Conservation (phyloP, 2,888 invertebrate genomes). For the Nomada lathburiana region DNA sequence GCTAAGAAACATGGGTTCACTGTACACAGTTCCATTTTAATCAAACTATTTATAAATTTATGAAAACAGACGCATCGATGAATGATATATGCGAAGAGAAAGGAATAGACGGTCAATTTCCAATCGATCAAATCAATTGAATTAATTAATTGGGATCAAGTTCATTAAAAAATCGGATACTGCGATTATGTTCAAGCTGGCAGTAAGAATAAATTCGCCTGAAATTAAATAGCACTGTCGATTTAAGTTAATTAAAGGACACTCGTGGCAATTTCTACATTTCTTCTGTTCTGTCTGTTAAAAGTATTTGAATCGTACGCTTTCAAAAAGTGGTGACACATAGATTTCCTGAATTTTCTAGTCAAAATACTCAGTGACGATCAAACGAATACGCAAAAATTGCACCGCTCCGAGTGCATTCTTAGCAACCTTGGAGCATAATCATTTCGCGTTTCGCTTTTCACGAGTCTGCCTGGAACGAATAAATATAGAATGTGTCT, state of each 20-base stretch:
- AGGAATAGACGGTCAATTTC: background rate
- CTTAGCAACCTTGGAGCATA: constrained; percentile 46
- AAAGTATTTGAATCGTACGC: background rate
- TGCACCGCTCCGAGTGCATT: constrained; percentile 16
- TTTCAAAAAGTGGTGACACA: background rate
- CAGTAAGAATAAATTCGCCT: too few species aligned
- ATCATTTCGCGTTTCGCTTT: constrained; percentile 50
- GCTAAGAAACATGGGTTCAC: background rate
- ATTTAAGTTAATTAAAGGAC: too few species aligned
- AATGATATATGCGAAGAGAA: background rate
- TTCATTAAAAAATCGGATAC: too few species aligned
- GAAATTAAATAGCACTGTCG: too few species aligned
- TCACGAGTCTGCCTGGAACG: constrained; percentile 23
- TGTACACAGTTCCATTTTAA: constrained; percentile 5
- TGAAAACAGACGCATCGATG: background rate
- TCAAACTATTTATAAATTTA: background rate
- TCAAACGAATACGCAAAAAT: constrained; percentile 1
- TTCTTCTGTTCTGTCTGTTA: background rate
- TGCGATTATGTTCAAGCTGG: too few species aligned
- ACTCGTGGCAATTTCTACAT: too few species aligned
- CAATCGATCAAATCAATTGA: background rate
- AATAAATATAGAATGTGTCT: constrained; percentile 20
- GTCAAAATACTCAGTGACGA: constrained; percentile 5
- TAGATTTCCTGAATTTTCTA: background rate
- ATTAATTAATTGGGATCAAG: background rate